Base-by-base conservation (phyloP, 2,888 invertebrate genomes). In the Lasioglossum zephyrum region DNA sequence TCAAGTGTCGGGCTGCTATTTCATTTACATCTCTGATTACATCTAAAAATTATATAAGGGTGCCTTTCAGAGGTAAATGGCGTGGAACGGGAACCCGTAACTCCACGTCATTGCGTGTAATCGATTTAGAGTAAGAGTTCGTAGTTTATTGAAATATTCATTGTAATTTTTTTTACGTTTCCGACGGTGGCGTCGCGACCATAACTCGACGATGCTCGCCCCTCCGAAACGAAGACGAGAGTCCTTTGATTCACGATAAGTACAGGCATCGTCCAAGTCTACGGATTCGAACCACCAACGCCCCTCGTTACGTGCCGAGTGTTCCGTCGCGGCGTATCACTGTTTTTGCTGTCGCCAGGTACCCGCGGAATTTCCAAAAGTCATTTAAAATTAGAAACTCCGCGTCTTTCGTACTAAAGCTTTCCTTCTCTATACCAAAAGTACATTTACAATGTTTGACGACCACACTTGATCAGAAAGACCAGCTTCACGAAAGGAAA, bases 81-180 rank as follows among this genome's bases (percentile, higher is more conserved):
- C 31, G 26, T 18, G 18, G 13, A 47, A 16, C 31, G 18, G 69
- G 49, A 53, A 76, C 41, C 22, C 73, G 69, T 81, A 80, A 84
- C 49, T 74, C 16, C 13, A 9, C 26, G 22, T 31, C 8, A 31
- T 36, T 4, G 39, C 60, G 41, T 39, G 41, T 57, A 81, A 86
- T 75, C 36, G 44, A 16, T 18, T 36, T 8, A 1, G 77, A 26
- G 41, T 2, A 2, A 16, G 83, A 63, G 31, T 66, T 41, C 57
- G 41, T 47, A 74, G 69, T 86, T 88, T 90, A 89, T 90, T 89
- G 90, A 90, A 90, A 90, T 89, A 90, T 90, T 90, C 85, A 89
- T 89, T 84, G 84, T 84, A 44, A 73, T 83, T 77, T 75, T 9
- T 77, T 82, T 69, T 60, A 69, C 53, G 76, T 73, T 80, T 47